These are phyloP conservation scores for Sprattus sprattus DNA, from an alignment of 2,113 vertebrate genomes.

Conservation along the genomic window DNA sequence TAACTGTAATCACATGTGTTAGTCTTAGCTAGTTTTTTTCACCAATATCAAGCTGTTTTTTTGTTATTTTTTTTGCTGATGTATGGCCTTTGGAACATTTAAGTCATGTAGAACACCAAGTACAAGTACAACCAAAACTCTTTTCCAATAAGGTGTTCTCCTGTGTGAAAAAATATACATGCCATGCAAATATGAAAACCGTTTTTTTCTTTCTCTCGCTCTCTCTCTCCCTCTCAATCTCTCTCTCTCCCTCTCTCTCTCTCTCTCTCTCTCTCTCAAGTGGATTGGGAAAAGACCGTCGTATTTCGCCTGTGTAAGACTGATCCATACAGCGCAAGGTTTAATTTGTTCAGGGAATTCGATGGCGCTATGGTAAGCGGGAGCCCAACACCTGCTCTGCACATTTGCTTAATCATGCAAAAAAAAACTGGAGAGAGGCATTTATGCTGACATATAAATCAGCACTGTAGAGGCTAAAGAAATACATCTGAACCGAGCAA, in stretches of 20 bases:
- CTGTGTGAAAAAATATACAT: slow-evolving; percentile 2
- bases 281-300: slow-evolving; percentile 48
- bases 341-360: slow-evolving; percentile 78
- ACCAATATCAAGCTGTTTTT: not conserved
- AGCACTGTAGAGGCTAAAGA: slow-evolving; percentile 55
- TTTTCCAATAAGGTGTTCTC: not conserved
- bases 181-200: slow-evolving; percentile 26
- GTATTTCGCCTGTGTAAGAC: slow-evolving; percentile 50
- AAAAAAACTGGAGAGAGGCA: slow-evolving; percentile 69
- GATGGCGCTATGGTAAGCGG: slow-evolving; percentile 64
- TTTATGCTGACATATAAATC: slow-evolving; percentile 63
- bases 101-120: not conserved
- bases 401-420: slow-evolving; percentile 78
- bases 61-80: not conserved
- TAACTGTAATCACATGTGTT: not conserved
- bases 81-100: not conserved
- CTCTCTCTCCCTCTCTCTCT: slow-evolving; percentile 21
- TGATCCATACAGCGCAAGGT: slow-evolving; percentile 69
- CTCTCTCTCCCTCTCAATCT: not conserved
- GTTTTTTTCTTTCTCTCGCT: slow-evolving; percentile 44
- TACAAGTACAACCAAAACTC: not conserved
- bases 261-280: slow-evolving; percentile 40
- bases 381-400: slow-evolving; percentile 72
- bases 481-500: not conserved
- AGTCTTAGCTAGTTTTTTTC: not conserved